Evolutionary conservation across 37 sponge, comb jelly and placozoan species (phyloP), one percentile per base, ranked within the genome.

Genomic region (Chondrilla cf. caribensis): DNA sequence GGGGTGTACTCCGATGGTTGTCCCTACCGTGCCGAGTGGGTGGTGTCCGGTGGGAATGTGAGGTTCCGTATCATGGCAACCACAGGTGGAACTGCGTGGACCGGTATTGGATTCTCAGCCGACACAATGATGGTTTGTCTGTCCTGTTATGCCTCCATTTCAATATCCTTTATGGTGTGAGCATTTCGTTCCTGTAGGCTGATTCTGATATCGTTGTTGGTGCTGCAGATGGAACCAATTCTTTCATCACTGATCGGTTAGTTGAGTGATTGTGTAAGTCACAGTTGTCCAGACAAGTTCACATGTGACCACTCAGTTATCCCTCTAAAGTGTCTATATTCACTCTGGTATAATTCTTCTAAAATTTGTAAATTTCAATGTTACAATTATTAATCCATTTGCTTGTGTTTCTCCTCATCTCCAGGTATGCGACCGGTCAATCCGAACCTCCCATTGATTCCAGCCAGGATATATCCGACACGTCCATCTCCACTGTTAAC

Each of bases 41-140:
- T 55, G n/a, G 80, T 73, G 29, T 21, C 54, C 9, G 84, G 77
- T 31, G 67, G 43, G 18, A 11, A 18, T 2, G 83, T 85, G 22
- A 58, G 68, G 19, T 86, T 86, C 29, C 58, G 62, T 37, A 54
- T 86, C 17, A 64, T 62, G 31, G 76, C 83, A 29, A 60, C 3
- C 3, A n/a, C 29, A 14, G 71, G 58, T 38, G 35, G 19, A 15
- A 28, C 77, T 64, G 19, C 51, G 22, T 86, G 84, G 86, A 83
- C 82, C 18, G 83, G 62, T 24, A 67, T 90, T 29, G 86, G 86
- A 21, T 90, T 90, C 84, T 86, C 86, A 28, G 81, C 85, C n/a
- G 51, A 89, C 77, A 58, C 38, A 21, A 42, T 80, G 29, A 89
- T 90, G 86, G 86, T 85, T 43, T 58, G 78, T 26, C n/a, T n/a